Evolutionary conservation across 2,113 vertebrate genomes (phyloP), one percentile per base, ranked within the genome.

Genomic region (Gnathonemus longibarbis): DNA sequence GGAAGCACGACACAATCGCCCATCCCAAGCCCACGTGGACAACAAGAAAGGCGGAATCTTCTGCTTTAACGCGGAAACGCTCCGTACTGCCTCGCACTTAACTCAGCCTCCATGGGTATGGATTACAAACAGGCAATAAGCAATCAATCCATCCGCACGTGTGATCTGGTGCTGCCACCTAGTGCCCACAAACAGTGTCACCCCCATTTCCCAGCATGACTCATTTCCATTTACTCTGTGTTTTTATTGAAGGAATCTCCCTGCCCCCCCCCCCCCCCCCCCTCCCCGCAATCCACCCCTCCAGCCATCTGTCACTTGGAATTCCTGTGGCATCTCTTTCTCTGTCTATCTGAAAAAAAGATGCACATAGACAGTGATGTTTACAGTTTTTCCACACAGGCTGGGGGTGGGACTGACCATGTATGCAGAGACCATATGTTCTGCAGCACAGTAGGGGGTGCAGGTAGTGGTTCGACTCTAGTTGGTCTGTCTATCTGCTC

Each of bases 141-240:
- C 48, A 3, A 52, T 70, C 27, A 7, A 56, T 74, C 13, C 17
- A 45, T 24, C 6, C 6, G 31, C 31, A 89, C 89, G 0, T 19
- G 27, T 89, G 84, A 90, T 56, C 15, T 39, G 19, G 77, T 91
- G 89, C 91, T 91, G 91, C 91, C n/a, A 90, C 90, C 90, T 90
- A 66, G 84, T 91, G 92, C 87, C 17, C 4, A 45, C n/a, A 3
- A 19, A 17, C 45, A 70, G 87, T 86, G 84, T 15, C 1, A 35
- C 17, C 39, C 62, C 35, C 56, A 35, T 58, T 85, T 53, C 53
- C 52, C 24, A 58, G 66, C 35, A 24, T 62, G 49, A 27, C 42
- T 42, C 0, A 49, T 9, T 15, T 89, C 58, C 21, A 77, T 39
- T 87, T 53, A 21, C 19, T 83, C 62, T 80, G 24, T 13, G 3